Evolutionary conservation across 2,797 vertebrate genomes (phyloP).

Genomic region (Distichodus sexfasciatus): DNA sequence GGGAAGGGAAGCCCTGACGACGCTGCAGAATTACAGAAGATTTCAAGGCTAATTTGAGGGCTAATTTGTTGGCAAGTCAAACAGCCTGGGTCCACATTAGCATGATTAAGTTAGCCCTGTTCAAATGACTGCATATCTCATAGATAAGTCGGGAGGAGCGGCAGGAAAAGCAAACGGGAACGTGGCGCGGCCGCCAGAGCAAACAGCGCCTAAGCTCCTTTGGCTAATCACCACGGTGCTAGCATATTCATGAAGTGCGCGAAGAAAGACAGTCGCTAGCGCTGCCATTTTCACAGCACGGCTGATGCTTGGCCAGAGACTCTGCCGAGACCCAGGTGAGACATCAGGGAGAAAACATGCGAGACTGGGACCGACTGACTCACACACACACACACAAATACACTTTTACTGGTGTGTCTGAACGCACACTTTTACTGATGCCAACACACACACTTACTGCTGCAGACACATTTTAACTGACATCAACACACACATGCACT

Average conservation of each 20-base stretch:
- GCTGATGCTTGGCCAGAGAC: conserved; percentile 13
- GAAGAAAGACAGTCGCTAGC: conserved; percentile 19
- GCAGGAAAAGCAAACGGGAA: conserved; percentile 49
- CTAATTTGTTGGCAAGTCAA: conserved; percentile 57
- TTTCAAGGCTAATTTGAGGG: conserved; percentile 52
- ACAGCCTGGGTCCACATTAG: conserved; percentile 50
- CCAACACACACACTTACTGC: too few relatives aligned
- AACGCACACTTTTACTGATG: too few relatives aligned
- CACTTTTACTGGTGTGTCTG: too few relatives aligned
- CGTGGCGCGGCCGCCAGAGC: conserved; percentile 43
- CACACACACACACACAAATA: conserved; percentile 9
- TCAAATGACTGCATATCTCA: conserved; percentile 46
- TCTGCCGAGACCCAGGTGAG: conserved; percentile 3
- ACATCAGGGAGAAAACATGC: conserved; percentile 19
- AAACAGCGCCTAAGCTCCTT: conserved; percentile 46
- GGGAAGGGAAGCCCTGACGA: conserved; percentile 26
- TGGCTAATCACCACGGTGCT: conserved; percentile 43
- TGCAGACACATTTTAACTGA: too few relatives aligned
- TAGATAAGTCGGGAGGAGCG: conserved; percentile 39
- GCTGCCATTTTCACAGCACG: background rate
- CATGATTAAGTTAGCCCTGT: conserved; percentile 54
- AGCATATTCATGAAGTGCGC: conserved; percentile 46
- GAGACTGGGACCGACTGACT: conserved; percentile 2
- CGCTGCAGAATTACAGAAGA: conserved; percentile 38
- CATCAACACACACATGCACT: too few relatives aligned